Conservation (phyloP, 92 coral and sea anemone genomes). For the Muricea muricata region DNA sequence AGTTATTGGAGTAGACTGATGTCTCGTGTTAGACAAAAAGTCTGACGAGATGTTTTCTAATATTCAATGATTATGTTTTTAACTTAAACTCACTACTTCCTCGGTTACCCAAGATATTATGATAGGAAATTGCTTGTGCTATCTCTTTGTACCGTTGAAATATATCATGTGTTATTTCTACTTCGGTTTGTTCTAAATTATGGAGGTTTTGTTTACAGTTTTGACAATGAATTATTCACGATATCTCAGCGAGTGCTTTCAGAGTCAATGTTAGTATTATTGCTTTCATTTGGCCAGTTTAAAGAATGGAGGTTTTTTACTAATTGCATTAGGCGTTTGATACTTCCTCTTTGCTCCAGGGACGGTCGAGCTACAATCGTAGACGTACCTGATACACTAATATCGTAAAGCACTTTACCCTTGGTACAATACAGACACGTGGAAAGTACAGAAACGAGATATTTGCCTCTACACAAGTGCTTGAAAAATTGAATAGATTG, state of each 20-base stretch:
- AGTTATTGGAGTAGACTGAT: neutral
- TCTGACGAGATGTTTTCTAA: neutral
- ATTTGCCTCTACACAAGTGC: no score
- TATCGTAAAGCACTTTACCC: no score
- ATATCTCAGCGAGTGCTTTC: neutral
- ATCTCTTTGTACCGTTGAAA: neutral
- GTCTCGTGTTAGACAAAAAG: neutral
- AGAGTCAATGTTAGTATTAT: constrained; percentile 43
- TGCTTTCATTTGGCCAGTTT: neutral
- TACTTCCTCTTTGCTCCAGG: neutral
- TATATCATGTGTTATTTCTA: neutral
- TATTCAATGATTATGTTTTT: neutral
- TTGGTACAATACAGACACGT: no score
- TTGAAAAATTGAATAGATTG: no score
- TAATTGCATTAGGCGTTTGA: neutral
- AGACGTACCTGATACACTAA: no score
- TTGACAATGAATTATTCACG: constrained; percentile 19
- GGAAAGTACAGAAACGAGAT: no score
- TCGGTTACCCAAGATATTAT: neutral
- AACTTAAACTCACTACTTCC: neutral
- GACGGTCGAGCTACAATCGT: no score
- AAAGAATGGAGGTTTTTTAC: constrained; percentile 9
- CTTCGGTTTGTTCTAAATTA: neutral
- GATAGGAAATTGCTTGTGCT: neutral
- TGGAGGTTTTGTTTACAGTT: constrained; percentile 5